A percentile compares a stretch with the other conserved stretches of the same genome.
Evolutionary conservation across 2,113 vertebrate species (phyloP).

Genomic region (Zootoca vivipara): DNA sequence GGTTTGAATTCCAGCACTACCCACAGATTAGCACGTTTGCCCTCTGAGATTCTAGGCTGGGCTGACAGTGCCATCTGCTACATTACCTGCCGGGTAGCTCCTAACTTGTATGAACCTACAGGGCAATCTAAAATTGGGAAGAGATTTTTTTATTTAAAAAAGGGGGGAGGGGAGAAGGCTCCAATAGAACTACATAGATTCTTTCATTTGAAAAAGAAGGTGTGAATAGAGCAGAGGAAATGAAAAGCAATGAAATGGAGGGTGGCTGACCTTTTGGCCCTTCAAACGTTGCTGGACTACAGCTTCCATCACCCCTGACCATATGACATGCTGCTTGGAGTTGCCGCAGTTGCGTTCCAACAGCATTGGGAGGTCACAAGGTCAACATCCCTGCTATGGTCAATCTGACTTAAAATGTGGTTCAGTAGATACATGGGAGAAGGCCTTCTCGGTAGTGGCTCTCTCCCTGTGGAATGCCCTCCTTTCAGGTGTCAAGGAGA

Average conservation of each 20-base stretch:
- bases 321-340: background rate
- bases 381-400: background rate
- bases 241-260: slow-evolving; percentile 11
- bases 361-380: background rate
- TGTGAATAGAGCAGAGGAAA: background rate
- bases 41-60: slow-evolving; percentile 43
- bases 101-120: background rate
- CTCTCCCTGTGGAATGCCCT: too few relatives aligned
- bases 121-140: slow-evolving; percentile 10
- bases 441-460: too few relatives aligned
- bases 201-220: background rate
- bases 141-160: background rate
- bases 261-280: background rate
- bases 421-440: background rate
- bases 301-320: background rate
- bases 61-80: background rate
- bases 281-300: too few relatives aligned
- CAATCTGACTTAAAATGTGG: background rate
- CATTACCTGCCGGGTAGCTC: slow-evolving; percentile 3
- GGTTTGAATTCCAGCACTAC: slow-evolving; percentile 57
- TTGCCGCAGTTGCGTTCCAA: too few relatives aligned
- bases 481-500: too few relatives aligned
- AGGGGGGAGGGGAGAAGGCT: background rate
- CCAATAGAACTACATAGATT: background rate
- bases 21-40: slow-evolving; percentile 27